Evolutionary conservation across 2,888 invertebrate genomes (phyloP).

Genomic region (Erynnis tages): DNA sequence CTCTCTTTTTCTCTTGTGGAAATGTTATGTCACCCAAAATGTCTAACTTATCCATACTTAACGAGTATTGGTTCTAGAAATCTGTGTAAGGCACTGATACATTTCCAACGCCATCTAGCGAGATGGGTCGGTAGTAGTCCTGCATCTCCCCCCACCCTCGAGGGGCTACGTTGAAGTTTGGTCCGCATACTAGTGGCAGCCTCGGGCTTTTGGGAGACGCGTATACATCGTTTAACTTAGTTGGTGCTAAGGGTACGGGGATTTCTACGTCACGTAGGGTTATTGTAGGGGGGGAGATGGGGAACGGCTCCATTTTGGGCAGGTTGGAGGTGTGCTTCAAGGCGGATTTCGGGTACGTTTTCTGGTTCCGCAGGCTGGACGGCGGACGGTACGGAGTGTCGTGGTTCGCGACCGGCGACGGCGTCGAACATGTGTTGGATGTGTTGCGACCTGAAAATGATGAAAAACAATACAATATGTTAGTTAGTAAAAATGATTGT

Average conservation of each 20-base stretch:
- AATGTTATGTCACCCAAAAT: not conserved
- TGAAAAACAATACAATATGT: no score
- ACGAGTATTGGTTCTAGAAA: conserved; percentile 56
- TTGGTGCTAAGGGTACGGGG: conserved; percentile 67
- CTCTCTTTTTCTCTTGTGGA: not conserved
- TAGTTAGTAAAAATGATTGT: no score
- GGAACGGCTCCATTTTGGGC: conserved; percentile 78
- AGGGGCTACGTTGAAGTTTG: conserved; percentile 91
- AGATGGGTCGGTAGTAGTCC: conserved; percentile 87
- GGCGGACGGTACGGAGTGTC: conserved; percentile 78
- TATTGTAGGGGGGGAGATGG: conserved; percentile 62
- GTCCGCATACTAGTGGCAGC: conserved; percentile 66
- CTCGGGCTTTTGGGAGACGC: conserved; percentile 70
- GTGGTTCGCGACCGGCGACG: conserved; percentile 70
- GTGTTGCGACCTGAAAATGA: conserved; percentile 71
- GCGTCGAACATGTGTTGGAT: conserved; percentile 68
- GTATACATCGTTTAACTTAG: conserved; percentile 73
- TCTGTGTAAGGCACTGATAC: conserved; percentile 67
- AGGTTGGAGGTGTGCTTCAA: conserved; percentile 60
- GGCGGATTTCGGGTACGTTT: conserved; percentile 73
- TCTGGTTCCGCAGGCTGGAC: conserved; percentile 69
- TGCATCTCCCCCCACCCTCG: conserved; percentile 89
- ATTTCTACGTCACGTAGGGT: conserved; percentile 56
- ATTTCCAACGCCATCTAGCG: conserved; percentile 82
- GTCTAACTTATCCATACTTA: not conserved